Percentiles rank a stretch among this genome's conserved stretches.
These are phyloP conservation scores for Pseudotriccus pelzelni DNA, from an alignment of 2,797 vertebrate species.

Conservation along the genomic window DNA sequence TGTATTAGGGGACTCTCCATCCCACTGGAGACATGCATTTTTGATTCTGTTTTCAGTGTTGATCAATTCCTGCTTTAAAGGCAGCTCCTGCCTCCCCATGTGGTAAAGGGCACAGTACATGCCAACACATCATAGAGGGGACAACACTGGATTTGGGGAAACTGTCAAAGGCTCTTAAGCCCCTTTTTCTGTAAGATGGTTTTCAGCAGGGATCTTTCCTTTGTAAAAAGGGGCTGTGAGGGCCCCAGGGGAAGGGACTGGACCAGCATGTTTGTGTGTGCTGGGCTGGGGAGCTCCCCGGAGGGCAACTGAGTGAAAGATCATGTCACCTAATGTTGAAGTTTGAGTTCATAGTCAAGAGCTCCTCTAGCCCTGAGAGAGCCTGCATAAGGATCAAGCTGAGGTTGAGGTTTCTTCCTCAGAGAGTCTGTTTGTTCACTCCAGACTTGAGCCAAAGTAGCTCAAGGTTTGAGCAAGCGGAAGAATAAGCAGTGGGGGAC, in stretches of 20 bases:
- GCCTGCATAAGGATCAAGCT: not conserved
- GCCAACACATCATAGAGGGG: fast-evolving
- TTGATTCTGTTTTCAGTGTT: not conserved
- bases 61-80: not conserved
- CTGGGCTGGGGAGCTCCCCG: not conserved
- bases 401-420: not conserved
- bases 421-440: not conserved
- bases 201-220: not conserved
- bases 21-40: not conserved
- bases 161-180: not conserved
- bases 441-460: not conserved
- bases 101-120: fast-evolving
- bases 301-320: not conserved
- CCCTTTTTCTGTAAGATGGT: not conserved
- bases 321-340: not conserved
- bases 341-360: not conserved
- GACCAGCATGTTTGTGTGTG: not conserved
- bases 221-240: not conserved
- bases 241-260: not conserved
- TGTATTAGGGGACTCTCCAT: not conserved
- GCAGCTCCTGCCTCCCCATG: not conserved
- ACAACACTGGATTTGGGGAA: not conserved
- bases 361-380: not conserved
- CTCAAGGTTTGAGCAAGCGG: not conserved
- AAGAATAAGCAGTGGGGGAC: not conserved